A percentile compares a stretch with the other conserved stretches of the same genome.
phyloP scores from a whole-genome alignment of 2,113 vertebrate species.

The Hucho hucho region DNA sequence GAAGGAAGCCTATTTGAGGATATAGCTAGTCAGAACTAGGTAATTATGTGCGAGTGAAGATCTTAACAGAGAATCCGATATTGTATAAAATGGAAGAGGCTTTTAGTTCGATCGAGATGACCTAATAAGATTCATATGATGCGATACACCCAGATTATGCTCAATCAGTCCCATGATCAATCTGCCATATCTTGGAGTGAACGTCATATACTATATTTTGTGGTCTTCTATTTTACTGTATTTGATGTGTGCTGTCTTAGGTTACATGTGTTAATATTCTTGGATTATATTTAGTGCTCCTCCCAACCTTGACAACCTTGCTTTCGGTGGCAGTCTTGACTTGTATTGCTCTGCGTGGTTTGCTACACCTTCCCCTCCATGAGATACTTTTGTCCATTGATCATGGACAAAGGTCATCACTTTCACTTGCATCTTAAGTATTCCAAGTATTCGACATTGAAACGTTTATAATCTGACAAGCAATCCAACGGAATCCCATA shows the following conservation, averaged over 20 bases:
- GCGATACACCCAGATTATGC: too few species aligned
- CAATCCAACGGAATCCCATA: neutral
- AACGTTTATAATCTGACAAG: slow-evolving; percentile 7
- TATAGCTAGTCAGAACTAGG: slow-evolving; percentile 32
- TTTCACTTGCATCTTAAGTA: slow-evolving; percentile 40
- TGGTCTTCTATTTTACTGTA: neutral
- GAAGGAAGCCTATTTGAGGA: slow-evolving; percentile 45
- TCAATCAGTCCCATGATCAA: slow-evolving; percentile 12
- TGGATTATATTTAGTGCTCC: neutral
- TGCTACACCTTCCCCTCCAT: slow-evolving; percentile 16
- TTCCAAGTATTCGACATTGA: slow-evolving; percentile 42
- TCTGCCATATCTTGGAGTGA: slow-evolving; percentile 10
- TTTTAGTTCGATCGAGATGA: neutral
- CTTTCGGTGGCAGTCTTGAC: too few species aligned
- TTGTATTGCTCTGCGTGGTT: slow-evolving; percentile 12
- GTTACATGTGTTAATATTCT: too few species aligned
- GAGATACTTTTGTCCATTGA: slow-evolving; percentile 32
- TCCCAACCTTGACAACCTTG: neutral
- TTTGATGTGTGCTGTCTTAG: too few species aligned
- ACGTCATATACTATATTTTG: neutral
- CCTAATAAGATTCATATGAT: slow-evolving; percentile 47
- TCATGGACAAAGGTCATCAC: slow-evolving; percentile 52
- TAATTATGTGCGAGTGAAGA: too few species aligned
- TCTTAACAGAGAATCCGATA: too few species aligned
- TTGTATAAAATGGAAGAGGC: too few species aligned